These are phyloP conservation scores for Parauchenoglanis ngamensis DNA, from an alignment of 2,797 vertebrate genomes.

Conservation along the genomic window DNA sequence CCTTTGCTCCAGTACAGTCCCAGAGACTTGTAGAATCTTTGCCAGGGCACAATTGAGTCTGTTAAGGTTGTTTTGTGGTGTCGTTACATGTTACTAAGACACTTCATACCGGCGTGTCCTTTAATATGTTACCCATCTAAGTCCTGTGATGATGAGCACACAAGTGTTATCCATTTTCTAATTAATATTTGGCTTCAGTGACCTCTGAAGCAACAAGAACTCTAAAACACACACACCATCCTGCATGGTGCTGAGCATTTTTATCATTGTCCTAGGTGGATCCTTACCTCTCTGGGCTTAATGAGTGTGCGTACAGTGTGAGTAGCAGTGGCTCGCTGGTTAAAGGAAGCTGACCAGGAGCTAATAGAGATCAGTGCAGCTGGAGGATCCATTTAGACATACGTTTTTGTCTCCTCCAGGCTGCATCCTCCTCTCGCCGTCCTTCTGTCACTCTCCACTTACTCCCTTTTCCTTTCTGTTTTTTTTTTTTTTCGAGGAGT, in stretches of 20 bases:
- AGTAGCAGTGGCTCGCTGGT: background rate
- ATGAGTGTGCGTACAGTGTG: conserved; percentile 13
- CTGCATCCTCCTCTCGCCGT: background rate
- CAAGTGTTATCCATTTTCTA: background rate
- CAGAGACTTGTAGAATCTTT: background rate
- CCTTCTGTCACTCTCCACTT: conserved; percentile 48
- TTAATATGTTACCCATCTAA: background rate
- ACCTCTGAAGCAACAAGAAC: background rate
- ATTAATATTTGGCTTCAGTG: background rate
- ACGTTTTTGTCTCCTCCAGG: conserved; percentile 48
- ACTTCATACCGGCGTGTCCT: background rate
- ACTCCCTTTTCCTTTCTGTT: conserved; percentile 33
- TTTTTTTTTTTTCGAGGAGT: conserved; percentile 31
- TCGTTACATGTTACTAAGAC: background rate
- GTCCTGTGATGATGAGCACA: background rate
- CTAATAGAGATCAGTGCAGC: conserved; percentile 48
- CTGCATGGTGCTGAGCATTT: background rate
- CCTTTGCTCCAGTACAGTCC: background rate
- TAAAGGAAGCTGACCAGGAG: conserved; percentile 48
- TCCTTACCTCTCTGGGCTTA: conserved; percentile 1
- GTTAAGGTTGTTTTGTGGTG: background rate
- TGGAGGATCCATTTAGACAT: conserved; percentile 60
- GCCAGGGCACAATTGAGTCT: background rate
- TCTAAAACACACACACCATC: background rate
- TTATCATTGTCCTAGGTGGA: conserved; percentile 7